These are phyloP conservation scores for Nothocercus nigrocapillus DNA, from an alignment of 2,113 vertebrate species.

Conservation along the genomic window DNA sequence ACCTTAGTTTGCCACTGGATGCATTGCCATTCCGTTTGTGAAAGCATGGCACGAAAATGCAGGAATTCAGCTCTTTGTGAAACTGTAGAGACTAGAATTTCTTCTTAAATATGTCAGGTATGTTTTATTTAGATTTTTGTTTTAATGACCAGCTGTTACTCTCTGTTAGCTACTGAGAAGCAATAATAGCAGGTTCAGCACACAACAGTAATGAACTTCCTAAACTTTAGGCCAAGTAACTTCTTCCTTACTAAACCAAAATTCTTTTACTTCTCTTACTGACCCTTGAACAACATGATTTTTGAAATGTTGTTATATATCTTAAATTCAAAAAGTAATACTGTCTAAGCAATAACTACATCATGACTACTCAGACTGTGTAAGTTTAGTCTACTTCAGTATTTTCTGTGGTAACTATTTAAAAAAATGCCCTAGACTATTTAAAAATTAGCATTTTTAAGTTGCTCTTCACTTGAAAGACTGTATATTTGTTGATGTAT, in stretches of 20 bases:
- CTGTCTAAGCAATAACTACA: not conserved
- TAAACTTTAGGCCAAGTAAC: not conserved
- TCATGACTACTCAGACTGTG: not conserved
- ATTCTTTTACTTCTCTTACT: not conserved
- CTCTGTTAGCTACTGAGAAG: not conserved
- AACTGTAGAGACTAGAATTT: not conserved
- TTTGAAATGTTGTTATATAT: not conserved
- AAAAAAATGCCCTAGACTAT: not conserved
- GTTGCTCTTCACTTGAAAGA: too few relatives aligned
- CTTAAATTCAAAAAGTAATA: not conserved
- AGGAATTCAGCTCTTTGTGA: not conserved
- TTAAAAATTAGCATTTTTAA: not conserved
- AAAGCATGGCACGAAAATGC: not conserved
- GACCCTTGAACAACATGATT: not conserved
- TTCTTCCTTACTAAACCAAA: not conserved
- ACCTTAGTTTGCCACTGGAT: not conserved
- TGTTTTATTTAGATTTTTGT: not conserved
- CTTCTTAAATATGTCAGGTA: not conserved
- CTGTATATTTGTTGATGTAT: fast-evolving
- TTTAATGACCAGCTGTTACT: not conserved
- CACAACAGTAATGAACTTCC: not conserved
- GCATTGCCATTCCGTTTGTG: not conserved
- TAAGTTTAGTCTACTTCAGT: not conserved
- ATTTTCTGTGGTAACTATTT: not conserved
- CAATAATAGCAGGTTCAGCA: not conserved